Evolutionary conservation across 2,888 invertebrate species (phyloP).

Genomic region (Hydraecia micacea): DNA sequence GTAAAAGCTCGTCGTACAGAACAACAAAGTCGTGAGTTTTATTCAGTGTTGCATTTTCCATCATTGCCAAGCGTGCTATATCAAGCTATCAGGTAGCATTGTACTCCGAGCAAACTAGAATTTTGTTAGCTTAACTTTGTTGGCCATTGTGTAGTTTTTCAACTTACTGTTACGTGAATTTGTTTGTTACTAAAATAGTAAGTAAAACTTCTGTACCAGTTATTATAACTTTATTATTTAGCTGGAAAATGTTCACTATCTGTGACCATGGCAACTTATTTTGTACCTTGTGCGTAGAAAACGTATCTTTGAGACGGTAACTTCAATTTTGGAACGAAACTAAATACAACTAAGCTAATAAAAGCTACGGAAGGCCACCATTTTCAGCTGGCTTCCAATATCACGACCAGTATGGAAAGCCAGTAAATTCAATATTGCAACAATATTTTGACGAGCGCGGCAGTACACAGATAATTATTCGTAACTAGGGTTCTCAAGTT

Average conservation of each 20-base stretch:
- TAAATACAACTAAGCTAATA: no score
- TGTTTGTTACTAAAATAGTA: neutral
- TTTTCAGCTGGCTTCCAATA: neutral
- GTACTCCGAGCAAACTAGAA: slow-evolving; percentile 15
- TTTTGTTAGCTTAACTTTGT: slow-evolving; percentile 13
- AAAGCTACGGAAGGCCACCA: no score
- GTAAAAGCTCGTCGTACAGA: slow-evolving; percentile 6
- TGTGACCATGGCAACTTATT: neutral
- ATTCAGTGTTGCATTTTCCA: slow-evolving; percentile 16
- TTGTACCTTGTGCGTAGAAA: neutral
- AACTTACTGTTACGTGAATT: slow-evolving; percentile 3
- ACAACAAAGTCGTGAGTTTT: slow-evolving; percentile 7
- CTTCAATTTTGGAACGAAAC: no score
- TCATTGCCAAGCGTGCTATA: slow-evolving; percentile 6
- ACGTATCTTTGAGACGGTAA: no score
- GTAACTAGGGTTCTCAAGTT: neutral
- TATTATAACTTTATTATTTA: slow-evolving; percentile 4
- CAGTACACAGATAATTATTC: neutral
- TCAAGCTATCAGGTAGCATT: slow-evolving; percentile 5
- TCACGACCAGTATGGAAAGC: neutral
- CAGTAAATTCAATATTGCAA: neutral
- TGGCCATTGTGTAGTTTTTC: slow-evolving; percentile 15
- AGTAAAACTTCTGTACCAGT: neutral
- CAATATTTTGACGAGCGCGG: neutral
- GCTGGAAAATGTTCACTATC: neutral